phyloP scores from a whole-genome alignment of 1,140 invertebrate genomes.

The Apis dorsata region DNA sequence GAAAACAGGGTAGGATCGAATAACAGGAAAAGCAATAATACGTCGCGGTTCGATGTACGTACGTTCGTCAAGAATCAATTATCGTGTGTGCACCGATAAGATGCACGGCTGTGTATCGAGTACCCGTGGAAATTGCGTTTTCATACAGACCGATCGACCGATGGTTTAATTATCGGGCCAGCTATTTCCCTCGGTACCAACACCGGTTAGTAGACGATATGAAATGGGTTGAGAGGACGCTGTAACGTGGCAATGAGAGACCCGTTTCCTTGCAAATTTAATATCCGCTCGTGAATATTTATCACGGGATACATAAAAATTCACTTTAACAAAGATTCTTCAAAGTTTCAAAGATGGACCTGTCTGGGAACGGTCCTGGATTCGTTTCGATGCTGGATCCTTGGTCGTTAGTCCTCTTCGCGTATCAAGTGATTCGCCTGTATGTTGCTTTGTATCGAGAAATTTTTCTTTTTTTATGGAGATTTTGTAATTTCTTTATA shows the following conservation, averaged over 20 bases:
- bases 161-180: slow-evolving; percentile 47
- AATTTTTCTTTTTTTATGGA: too few relatives aligned
- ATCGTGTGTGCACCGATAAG: not conserved
- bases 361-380: too few relatives aligned
- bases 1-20: too few relatives aligned
- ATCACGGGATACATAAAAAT: not conserved
- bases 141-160: slow-evolving; percentile 31
- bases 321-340: not conserved
- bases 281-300: slow-evolving; percentile 24
- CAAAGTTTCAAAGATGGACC: not conserved
- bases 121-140: slow-evolving; percentile 37
- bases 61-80: slow-evolving; percentile 41
- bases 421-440: not conserved
- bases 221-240: slow-evolving; percentile 4
- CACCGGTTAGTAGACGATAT: slow-evolving; percentile 16
- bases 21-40: slow-evolving; percentile 14
- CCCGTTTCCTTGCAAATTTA: slow-evolving; percentile 3
- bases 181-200: slow-evolving; percentile 25
- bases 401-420: not conserved
- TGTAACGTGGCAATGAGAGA: not conserved
- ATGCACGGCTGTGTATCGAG: slow-evolving; percentile 10
- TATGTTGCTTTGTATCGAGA: not conserved
- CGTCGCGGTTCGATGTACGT: slow-evolving; percentile 1
- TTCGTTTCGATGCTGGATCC: not conserved
- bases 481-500: not conserved